Conservation (phyloP, 2,888 invertebrate species). For the Asteroscopus sphinx region DNA sequence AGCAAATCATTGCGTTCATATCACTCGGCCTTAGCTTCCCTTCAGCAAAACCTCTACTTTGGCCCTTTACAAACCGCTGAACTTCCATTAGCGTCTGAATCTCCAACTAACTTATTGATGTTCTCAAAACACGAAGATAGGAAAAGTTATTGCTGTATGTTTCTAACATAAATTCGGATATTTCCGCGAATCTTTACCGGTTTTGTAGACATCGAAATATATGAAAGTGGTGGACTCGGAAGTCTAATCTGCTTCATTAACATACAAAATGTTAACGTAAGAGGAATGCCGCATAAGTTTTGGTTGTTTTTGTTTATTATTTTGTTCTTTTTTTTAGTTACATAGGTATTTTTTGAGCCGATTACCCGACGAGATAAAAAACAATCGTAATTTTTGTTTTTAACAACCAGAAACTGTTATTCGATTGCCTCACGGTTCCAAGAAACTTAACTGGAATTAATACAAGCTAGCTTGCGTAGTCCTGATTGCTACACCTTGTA, state of each 20-base stretch:
- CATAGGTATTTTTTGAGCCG: constrained; percentile 56
- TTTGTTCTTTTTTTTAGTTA: constrained; percentile 53
- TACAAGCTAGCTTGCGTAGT: constrained; percentile 60
- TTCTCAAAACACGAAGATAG: constrained; percentile 23
- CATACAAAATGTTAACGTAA: constrained; percentile 23
- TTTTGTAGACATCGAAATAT: constrained; percentile 13
- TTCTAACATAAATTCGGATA: constrained; percentile 17
- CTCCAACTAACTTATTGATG: constrained; percentile 34
- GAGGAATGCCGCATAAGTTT: constrained; percentile 42
- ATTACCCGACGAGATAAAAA: constrained; percentile 52
- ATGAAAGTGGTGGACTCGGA: constrained; percentile 28
- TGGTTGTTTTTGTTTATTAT: constrained; percentile 50
- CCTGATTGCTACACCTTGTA: constrained; percentile 66
- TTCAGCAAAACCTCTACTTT: constrained; percentile 40
- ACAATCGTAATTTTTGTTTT: constrained; percentile 32
- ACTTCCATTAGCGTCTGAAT: constrained; percentile 35
- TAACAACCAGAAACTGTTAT: constrained; percentile 46
- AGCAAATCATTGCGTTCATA: constrained; percentile 83
- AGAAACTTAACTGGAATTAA: constrained; percentile 63
- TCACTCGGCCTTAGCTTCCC: constrained; percentile 63
- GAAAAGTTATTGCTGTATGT: constrained; percentile 32
- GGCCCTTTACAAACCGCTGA: constrained; percentile 38
- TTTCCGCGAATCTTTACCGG: constrained; percentile 20
- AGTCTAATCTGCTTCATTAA: constrained; percentile 33
- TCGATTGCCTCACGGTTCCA: constrained; percentile 61